Evolutionary conservation across 2,113 vertebrate genomes (phyloP).

Genomic region (Chloropsis hardwickii): DNA sequence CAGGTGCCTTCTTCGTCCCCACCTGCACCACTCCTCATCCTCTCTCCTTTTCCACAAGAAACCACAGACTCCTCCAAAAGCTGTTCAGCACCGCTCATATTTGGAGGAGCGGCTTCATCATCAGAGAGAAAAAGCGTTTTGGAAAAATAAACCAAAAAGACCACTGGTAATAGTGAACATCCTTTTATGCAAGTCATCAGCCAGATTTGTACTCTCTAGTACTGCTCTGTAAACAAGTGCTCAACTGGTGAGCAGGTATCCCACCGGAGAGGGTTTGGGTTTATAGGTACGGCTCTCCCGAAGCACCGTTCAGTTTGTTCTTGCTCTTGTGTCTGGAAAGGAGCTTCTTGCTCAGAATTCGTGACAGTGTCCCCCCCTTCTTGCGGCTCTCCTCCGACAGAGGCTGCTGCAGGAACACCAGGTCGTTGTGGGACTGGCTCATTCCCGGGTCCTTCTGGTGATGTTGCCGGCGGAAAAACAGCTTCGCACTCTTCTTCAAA

Average conservation of each 20-base stretch:
- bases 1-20: neutral
- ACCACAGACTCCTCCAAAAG: neutral
- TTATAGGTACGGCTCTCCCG: slow-evolving; percentile 13
- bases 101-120: neutral
- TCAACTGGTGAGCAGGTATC: neutral
- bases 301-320: slow-evolving; percentile 76
- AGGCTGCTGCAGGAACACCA: slow-evolving; percentile 87
- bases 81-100: neutral
- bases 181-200: neutral
- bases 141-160: neutral
- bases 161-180: neutral
- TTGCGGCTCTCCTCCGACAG: slow-evolving; percentile 74
- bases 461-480: slow-evolving; percentile 91
- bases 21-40: neutral
- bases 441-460: slow-evolving; percentile 93
- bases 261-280: neutral
- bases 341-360: slow-evolving; percentile 85
- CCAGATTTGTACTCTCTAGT: neutral
- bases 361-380: slow-evolving; percentile 81
- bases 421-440: slow-evolving; percentile 97
- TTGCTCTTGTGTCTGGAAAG: slow-evolving; percentile 78
- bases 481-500: slow-evolving; percentile 86
- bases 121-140: neutral
- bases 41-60: neutral
- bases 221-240: slow-evolving; percentile 61